Percentiles rank a stretch among this genome's conserved stretches.
These are phyloP conservation scores for Pseudorhombus dupliciocellatus DNA, from an alignment of 2,113 vertebrate species.

Conservation along the genomic window DNA sequence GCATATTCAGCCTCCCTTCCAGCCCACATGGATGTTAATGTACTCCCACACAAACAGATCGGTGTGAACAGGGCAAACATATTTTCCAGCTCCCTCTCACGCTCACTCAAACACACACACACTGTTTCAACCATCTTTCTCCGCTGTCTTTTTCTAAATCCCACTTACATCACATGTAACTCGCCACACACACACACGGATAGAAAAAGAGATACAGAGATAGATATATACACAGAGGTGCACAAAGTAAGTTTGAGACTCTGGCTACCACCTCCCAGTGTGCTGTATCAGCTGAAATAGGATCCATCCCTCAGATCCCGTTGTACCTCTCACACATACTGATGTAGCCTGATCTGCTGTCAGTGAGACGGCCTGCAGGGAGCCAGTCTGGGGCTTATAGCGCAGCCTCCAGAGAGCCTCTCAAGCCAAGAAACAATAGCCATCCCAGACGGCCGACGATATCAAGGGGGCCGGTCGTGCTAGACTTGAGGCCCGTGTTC, in stretches of 20 bases:
- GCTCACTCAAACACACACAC: conserved; percentile 7
- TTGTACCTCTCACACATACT: conserved; percentile 76
- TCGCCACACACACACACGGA: conserved; percentile 14
- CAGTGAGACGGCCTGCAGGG: conserved; percentile 71
- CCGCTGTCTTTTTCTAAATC: conserved; percentile 54
- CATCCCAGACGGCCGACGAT: conserved; percentile 43
- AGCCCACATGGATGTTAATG: conserved; percentile 85
- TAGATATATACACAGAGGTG: conserved; percentile 20
- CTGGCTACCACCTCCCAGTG: conserved; percentile 63
- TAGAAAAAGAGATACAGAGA: neutral
- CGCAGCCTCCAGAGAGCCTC: conserved; percentile 67
- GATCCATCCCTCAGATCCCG: conserved; percentile 77
- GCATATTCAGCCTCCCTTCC: conserved; percentile 81
- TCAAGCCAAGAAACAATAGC: conserved; percentile 66
- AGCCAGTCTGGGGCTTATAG: conserved; percentile 67
- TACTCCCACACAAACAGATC: conserved; percentile 85
- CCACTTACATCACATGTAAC: conserved; percentile 43
- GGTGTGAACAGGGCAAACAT: conserved; percentile 82
- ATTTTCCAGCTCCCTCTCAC: conserved; percentile 67
- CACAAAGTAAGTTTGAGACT: conserved; percentile 51
- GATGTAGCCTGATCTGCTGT: conserved; percentile 78
- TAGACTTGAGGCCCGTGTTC: conserved; percentile 4
- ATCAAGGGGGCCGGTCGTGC: conserved; percentile 20
- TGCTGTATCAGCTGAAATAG: conserved; percentile 83
- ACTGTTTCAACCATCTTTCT: conserved; percentile 32